A percentile compares a stretch with the other conserved stretches of the same genome.
Evolutionary conservation across 2,888 invertebrate species (phyloP).

Genomic region (Catocala nupta): DNA sequence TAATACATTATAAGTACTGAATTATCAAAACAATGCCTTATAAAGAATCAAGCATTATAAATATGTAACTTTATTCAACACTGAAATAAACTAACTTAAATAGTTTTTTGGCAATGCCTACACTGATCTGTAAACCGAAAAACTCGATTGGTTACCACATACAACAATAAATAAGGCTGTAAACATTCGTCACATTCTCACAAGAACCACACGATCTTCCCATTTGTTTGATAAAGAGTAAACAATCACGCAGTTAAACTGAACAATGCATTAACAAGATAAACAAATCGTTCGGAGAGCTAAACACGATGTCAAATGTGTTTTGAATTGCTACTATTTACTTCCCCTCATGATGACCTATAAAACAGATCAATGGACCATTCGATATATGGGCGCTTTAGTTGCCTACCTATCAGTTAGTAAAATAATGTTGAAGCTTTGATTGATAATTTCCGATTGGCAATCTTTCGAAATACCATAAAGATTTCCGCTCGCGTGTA

Average conservation of each 20-base stretch:
- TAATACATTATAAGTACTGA: no score
- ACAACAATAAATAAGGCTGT: slow-evolving; percentile 3
- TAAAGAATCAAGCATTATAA: no score
- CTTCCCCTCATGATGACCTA: slow-evolving; percentile 16
- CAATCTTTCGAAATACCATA: slow-evolving; percentile 31
- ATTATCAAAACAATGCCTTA: no score
- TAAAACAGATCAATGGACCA: slow-evolving; percentile 33
- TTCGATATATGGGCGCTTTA: slow-evolving; percentile 19
- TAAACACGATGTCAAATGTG: slow-evolving; percentile 12
- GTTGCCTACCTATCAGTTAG: slow-evolving; percentile 6
- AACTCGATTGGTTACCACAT: background rate
- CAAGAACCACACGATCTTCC: slow-evolving; percentile 7
- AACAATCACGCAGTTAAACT: slow-evolving; percentile 19
- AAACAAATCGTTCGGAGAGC: slow-evolving; percentile 21
- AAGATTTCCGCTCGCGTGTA: slow-evolving; percentile 15
- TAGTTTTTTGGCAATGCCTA: no score
- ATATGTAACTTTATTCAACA: no score
- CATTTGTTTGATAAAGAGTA: slow-evolving; percentile 16
- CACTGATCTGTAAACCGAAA: background rate
- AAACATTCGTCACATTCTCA: background rate
- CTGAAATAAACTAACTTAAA: no score
- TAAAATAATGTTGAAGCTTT: slow-evolving; percentile 31
- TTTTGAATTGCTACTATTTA: slow-evolving; percentile 22
- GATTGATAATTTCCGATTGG: slow-evolving; percentile 40
- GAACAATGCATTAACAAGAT: slow-evolving; percentile 16